Evolutionary conservation across 2,113 vertebrate genomes (phyloP).

Genomic region (Tychaedon coryphoeus): DNA sequence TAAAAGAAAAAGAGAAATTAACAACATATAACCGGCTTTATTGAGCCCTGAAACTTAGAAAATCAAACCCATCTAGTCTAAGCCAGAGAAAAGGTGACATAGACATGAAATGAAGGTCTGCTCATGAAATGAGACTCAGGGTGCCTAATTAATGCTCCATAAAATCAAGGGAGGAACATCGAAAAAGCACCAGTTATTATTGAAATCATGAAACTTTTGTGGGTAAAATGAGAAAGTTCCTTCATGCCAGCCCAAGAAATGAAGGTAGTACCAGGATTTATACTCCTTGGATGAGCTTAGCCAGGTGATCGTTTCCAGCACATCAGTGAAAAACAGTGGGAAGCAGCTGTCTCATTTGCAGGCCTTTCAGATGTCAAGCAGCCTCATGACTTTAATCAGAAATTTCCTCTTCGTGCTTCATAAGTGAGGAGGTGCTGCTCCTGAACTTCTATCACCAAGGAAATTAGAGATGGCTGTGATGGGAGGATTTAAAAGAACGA

Average conservation of each 20-base stretch:
- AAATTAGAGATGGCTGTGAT: background rate
- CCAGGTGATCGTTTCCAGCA: background rate
- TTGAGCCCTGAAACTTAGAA: background rate
- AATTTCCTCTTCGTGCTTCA: background rate
- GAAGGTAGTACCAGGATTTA: background rate
- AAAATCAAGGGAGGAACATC: background rate
- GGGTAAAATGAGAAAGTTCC: background rate
- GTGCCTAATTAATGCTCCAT: background rate
- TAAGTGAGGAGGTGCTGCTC: background rate
- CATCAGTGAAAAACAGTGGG: background rate
- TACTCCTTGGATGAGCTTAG: background rate
- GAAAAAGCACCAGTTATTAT: background rate
- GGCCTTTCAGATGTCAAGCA: background rate
- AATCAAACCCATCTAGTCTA: background rate
- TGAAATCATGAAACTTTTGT: background rate
- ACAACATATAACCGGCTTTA: background rate
- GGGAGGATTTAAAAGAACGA: background rate
- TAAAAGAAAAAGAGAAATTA: background rate
- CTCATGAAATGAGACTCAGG: background rate
- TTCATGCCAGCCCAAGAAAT: background rate
- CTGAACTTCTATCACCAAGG: background rate
- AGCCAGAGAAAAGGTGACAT: background rate
- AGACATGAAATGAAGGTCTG: background rate
- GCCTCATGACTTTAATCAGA: background rate
- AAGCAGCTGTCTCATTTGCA: background rate